Evolutionary conservation across 2,113 vertebrate species (phyloP), one percentile per base, ranked within the genome.

Genomic region (Serilophus lunatus): DNA sequence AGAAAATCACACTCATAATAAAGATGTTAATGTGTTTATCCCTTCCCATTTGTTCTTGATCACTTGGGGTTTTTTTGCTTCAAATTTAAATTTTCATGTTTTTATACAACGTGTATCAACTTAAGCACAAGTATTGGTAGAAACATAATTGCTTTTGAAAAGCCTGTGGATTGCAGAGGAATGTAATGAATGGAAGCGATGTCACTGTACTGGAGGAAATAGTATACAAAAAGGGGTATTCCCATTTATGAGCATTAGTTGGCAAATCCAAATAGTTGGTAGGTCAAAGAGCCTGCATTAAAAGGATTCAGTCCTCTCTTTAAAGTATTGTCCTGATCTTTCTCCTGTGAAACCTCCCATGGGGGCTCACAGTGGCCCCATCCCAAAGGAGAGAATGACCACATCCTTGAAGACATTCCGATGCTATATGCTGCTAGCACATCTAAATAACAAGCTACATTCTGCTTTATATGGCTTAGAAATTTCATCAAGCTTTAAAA

Each of bases 11-110:
- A 18, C 12, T 61, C 57, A 56, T 83, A 81, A 86, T 85, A 64
- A 88, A 75, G 45, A 75, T 77, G 40, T 71, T 86, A 77, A 88
- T 79, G 18, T 19, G 3, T 54, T 92, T 86, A 86, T 82, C 49
- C 49, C 18, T 88, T 75, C 71, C 75, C 49, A 53, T 88, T 88
- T 90, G 79, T 76, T 90, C 53, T 78, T 92, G n/a, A 10, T 51
- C n/a, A 38, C 68, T 84, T 84, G 44, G 13, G 81, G 92, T 75
- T 64, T 3, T 16, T 84, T 94, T 72, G 23, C 26, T 82, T 63
- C 71, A 60, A 51, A 88, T 83, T 88, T 78, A 25, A 71, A 45
- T 95, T 49, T 63, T 82, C 44, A 71, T 86, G 25, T 13, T 66
- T 92, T 91, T 42, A 78, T 49, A 44, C 25, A 59, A 17, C 7